phyloP scores from a whole-genome alignment of 2,797 vertebrate genomes.

The Mus caroli region DNA sequence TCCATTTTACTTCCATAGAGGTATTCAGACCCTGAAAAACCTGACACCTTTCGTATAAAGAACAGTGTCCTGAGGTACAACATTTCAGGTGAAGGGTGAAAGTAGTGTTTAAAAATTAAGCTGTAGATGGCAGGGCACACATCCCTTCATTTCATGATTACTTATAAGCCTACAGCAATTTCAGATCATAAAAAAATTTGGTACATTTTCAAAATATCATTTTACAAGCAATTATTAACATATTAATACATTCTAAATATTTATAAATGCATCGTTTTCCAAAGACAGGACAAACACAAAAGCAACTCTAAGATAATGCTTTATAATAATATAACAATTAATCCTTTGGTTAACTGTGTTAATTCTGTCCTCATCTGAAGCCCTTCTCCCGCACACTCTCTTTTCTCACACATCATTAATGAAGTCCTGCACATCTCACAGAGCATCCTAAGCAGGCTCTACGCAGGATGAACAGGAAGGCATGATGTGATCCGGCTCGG shows the following conservation, averaged over 20 bases:
- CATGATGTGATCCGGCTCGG: background rate
- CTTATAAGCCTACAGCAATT: background rate
- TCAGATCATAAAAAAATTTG: too few relatives aligned
- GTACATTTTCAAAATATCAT: background rate
- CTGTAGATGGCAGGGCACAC: background rate
- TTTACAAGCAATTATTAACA: background rate
- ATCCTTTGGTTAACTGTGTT: too few relatives aligned
- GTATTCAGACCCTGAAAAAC: too few relatives aligned
- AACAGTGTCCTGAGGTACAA: too few relatives aligned
- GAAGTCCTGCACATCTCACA: too few relatives aligned
- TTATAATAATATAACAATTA: background rate
- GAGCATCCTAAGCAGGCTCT: too few relatives aligned
- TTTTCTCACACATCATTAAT: background rate
- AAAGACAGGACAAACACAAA: background rate
- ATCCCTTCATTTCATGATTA: background rate
- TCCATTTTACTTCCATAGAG: background rate
- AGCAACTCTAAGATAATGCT: background rate
- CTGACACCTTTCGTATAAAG: background rate
- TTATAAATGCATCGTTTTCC: background rate
- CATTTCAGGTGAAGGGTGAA: background rate
- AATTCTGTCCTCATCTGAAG: too few relatives aligned
- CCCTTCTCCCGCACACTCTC: background rate
- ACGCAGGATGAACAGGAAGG: background rate
- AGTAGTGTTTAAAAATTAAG: background rate
- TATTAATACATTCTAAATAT: background rate